Conservation (phyloP, 2,113 vertebrate species). For the Aptenodytes patagonicus region DNA sequence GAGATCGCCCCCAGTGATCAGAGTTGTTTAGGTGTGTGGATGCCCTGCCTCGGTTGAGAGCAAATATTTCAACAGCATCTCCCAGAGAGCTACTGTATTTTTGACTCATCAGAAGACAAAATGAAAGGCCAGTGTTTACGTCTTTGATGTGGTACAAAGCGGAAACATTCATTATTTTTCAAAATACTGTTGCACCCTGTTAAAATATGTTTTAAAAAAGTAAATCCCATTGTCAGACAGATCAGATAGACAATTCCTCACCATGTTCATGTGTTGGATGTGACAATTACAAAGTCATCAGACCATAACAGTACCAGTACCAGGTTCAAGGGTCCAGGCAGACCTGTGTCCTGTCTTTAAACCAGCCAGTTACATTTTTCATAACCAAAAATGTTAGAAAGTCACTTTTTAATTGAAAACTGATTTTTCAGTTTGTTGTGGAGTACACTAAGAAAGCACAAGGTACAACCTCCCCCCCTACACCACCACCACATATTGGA, state of each 20-base stretch:
- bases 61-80: background rate
- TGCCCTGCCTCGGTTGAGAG: background rate
- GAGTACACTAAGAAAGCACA: background rate
- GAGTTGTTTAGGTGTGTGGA: background rate
- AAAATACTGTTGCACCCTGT: background rate
- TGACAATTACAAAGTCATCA: background rate
- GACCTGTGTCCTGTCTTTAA: background rate
- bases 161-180: background rate
- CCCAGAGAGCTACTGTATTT: background rate
- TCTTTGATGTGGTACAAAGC: background rate
- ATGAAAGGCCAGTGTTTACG: background rate
- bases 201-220: background rate
- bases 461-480: background rate
- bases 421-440: background rate
- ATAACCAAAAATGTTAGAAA: background rate
- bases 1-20: background rate
- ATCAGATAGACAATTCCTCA: background rate
- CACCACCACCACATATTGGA: rapidly evolving
- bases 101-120: background rate
- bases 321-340: background rate
- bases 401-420: background rate
- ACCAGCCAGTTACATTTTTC: background rate
- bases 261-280: background rate
- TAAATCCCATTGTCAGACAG: background rate
- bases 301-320: background rate